A percentile compares a stretch with the other conserved stretches of the same genome.
These are phyloP conservation scores for Sciurus carolinensis DNA, from an alignment of 2,797 vertebrate genomes.

Conservation along the genomic window DNA sequence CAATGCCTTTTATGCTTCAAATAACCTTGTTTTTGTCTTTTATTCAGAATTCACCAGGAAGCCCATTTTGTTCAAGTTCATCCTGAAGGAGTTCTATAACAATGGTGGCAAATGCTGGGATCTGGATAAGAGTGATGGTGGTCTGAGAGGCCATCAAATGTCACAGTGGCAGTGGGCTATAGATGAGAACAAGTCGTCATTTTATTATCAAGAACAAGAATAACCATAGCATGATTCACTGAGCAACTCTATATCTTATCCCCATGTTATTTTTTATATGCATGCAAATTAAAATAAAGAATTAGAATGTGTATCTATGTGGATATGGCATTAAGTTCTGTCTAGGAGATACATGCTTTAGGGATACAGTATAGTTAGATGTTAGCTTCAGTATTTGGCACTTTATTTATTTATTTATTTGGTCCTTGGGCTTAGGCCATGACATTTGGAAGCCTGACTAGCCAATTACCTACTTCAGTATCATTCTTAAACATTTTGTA, in stretches of 20 bases:
- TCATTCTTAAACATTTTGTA: neutral
- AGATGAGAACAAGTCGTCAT: neutral
- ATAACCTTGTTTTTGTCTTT: conserved; percentile 17
- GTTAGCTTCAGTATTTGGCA: neutral
- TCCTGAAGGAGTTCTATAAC: neutral
- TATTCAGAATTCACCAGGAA: conserved; percentile 15
- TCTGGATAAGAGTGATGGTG: neutral
- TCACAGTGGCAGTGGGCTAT: neutral
- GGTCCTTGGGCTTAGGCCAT: neutral
- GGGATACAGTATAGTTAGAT: neutral
- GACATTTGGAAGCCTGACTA: neutral
- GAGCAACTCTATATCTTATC: neutral
- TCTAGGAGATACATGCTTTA: neutral
- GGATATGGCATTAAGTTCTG: neutral
- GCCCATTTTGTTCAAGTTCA: neutral
- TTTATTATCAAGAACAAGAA: neutral
- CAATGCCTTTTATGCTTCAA: neutral
- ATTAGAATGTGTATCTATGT: neutral
- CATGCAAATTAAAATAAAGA: conserved; percentile 1
- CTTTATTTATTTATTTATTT: neutral
- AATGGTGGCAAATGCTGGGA: neutral
- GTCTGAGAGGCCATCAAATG: neutral
- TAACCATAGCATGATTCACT: neutral
- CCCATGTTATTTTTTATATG: neutral
- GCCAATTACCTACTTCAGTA: neutral